Conservation (phyloP, 1,140 invertebrate genomes). For the Trichoplusia ni region DNA sequence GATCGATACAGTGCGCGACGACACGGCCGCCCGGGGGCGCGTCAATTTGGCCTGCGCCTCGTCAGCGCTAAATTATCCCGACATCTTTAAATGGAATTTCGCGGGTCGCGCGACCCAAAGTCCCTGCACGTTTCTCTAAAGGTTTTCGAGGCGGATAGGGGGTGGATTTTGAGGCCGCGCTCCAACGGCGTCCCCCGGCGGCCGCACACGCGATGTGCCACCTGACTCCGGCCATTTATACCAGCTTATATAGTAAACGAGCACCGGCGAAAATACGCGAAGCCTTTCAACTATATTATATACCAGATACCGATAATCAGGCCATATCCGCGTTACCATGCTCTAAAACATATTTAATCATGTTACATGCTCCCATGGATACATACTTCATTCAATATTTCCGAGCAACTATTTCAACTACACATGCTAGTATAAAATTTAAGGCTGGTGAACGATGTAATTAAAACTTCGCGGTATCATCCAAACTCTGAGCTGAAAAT, state of each 20-base stretch:
- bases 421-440: background rate
- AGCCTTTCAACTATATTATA: background rate
- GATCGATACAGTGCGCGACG: slow-evolving; percentile 61
- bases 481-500: background rate
- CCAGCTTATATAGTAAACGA: slow-evolving; percentile 23
- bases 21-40: slow-evolving; percentile 61
- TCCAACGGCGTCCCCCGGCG: slow-evolving; percentile 37
- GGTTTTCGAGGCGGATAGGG: slow-evolving; percentile 39
- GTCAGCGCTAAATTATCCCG: slow-evolving; percentile 80
- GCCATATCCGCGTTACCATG: too few species aligned
- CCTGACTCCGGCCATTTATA: slow-evolving; percentile 44
- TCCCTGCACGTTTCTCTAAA: slow-evolving; percentile 58
- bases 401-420: background rate
- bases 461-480: background rate
- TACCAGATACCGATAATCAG: too few species aligned
- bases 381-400: too few species aligned
- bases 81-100: slow-evolving; percentile 80
- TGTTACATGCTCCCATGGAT: too few species aligned
- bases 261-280: slow-evolving; percentile 8
- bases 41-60: slow-evolving; percentile 75
- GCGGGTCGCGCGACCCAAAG: slow-evolving; percentile 62
- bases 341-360: too few species aligned
- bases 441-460: background rate
- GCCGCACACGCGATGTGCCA: slow-evolving; percentile 49
- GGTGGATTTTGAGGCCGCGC: slow-evolving; percentile 43